Evolutionary conservation across 2,888 invertebrate genomes (phyloP).

Genomic region (Urechis unicinctus): DNA sequence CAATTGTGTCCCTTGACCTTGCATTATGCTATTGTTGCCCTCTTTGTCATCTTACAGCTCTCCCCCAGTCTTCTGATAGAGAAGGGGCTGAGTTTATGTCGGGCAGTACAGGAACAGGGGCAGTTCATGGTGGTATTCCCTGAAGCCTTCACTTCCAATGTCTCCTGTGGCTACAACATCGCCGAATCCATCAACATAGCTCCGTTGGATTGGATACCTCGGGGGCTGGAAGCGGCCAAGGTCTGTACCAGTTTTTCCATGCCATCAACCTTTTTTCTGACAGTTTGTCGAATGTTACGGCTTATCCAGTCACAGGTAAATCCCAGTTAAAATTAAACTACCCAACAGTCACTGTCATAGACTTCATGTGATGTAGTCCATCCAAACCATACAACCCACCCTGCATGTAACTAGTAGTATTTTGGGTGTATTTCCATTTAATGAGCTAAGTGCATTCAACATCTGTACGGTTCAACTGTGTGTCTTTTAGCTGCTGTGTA

Average conservation of each 20-base stretch:
- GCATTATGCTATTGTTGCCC: no score
- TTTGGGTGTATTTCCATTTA: no score
- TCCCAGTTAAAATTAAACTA: no score
- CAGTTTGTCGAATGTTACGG: no score
- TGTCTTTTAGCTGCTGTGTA: constrained; percentile 63
- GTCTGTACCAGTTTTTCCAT: constrained; percentile 2
- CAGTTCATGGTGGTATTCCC: constrained; percentile 88
- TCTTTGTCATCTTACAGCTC: constrained; percentile 49
- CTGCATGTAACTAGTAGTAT: no score
- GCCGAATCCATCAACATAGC: constrained; percentile 92
- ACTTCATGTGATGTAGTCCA: neutral
- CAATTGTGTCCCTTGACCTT: neutral
- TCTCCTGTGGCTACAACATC: constrained; percentile 80
- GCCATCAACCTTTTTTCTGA: neutral
- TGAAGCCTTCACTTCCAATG: constrained; percentile 77
- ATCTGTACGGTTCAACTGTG: neutral
- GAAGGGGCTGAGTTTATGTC: constrained; percentile 70
- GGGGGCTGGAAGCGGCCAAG: constrained; percentile 50
- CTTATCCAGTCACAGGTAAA: no score
- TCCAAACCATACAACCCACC: no score
- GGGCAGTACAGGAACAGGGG: constrained; percentile 76
- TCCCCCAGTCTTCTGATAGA: constrained; percentile 72
- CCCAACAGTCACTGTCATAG: no score
- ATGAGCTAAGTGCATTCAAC: no score
- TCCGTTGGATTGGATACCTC: constrained; percentile 69